phyloP scores from a whole-genome alignment of 2,797 vertebrate genomes.

The Poeciliopsis paucimaculata region DNA sequence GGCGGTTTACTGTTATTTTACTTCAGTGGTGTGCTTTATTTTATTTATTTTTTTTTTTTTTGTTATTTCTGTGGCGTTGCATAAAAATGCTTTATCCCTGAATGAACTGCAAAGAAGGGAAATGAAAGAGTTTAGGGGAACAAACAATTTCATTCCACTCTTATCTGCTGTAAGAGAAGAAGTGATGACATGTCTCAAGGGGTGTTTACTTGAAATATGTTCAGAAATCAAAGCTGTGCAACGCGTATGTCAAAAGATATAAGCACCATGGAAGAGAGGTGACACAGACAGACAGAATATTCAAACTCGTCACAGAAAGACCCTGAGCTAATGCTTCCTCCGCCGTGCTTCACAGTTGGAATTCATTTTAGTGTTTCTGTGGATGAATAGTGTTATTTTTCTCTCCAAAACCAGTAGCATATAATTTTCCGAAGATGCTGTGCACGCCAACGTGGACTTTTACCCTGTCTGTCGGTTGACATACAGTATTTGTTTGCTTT shows the following conservation, averaged over 20 bases:
- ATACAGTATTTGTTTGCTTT: constrained; percentile 1
- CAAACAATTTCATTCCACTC: not conserved
- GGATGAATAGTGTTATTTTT: not conserved
- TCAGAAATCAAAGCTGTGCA: not conserved
- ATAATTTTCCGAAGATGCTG: not conserved
- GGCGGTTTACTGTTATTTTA: not conserved
- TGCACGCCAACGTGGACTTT: not conserved
- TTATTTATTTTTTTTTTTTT: not conserved
- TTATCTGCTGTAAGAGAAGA: not conserved
- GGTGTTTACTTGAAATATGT: not conserved
- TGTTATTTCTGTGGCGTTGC: not conserved
- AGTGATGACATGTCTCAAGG: not conserved
- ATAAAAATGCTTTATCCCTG: not conserved
- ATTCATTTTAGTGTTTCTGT: not conserved
- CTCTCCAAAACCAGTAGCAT: not conserved
- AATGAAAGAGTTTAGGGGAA: constrained; percentile 3
- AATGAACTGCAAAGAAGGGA: not conserved
- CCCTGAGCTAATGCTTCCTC: not conserved
- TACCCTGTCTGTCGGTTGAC: no score
- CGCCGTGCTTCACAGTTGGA: not conserved
- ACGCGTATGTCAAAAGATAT: not conserved
- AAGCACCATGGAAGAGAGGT: not conserved
- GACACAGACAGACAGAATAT: not conserved
- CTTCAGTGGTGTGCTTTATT: not conserved
- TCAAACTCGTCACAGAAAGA: not conserved